Percentiles rank a stretch among this genome's conserved stretches.
Conservation (phyloP, 2,113 vertebrate genomes). For the Melospiza melodia region DNA sequence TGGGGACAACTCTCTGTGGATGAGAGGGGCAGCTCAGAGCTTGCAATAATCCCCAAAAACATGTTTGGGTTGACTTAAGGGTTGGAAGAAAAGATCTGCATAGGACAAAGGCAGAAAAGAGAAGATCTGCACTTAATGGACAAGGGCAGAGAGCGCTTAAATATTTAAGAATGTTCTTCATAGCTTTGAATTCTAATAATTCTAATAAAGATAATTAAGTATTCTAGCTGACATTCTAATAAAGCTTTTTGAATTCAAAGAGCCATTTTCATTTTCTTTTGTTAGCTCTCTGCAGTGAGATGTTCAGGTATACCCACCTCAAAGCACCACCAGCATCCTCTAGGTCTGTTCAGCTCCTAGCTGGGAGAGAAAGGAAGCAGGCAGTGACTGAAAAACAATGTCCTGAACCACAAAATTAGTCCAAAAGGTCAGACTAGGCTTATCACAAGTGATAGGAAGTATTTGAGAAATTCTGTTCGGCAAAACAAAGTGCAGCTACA, state of each 20-base stretch:
- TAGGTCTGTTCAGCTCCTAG: neutral
- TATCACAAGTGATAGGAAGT: neutral
- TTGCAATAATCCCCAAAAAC: neutral
- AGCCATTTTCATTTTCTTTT: neutral
- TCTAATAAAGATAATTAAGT: conserved; percentile 50
- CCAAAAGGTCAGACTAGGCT: neutral
- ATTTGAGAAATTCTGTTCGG: neutral
- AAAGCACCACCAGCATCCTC: neutral
- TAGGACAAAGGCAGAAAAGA: neutral
- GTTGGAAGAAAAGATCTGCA: neutral
- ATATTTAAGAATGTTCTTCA: conserved; percentile 31
- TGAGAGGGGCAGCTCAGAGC: neutral
- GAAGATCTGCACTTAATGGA: neutral
- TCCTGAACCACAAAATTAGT: neutral
- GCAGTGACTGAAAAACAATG: neutral
- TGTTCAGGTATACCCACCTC: neutral
- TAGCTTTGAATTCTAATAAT: conserved; percentile 33
- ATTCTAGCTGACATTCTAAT: conserved; percentile 27
- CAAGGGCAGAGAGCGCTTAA: conserved; percentile 7
- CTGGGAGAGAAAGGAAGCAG: neutral
- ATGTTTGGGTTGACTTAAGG: neutral
- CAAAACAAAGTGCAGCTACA: neutral
- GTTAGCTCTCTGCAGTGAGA: neutral
- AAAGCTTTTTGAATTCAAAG: conserved; percentile 27
- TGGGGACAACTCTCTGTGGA: neutral